Evolutionary conservation across 2,113 vertebrate species (phyloP).

Genomic region (Platysteira castanea): DNA sequence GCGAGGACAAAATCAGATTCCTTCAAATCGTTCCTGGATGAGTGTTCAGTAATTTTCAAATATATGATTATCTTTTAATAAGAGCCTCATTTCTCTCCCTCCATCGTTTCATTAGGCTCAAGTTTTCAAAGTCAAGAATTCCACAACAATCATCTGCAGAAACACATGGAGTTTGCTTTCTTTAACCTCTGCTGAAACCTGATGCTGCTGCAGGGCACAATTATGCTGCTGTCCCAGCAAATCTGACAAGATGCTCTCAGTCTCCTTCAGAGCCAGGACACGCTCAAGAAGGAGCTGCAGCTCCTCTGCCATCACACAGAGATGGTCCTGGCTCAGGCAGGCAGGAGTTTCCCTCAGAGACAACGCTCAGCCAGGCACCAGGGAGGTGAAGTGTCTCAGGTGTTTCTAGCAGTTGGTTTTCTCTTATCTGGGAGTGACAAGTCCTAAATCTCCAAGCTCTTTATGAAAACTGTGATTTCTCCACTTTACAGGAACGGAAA

Average conservation of each 20-base stretch:
- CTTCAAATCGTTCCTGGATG: not conserved
- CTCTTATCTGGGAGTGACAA: not conserved
- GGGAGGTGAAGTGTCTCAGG: not conserved
- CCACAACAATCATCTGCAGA: not conserved
- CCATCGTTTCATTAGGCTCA: not conserved
- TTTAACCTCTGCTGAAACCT: not conserved
- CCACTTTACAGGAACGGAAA: not conserved
- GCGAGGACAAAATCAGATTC: not conserved
- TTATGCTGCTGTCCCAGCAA: not conserved
- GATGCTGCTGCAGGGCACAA: not conserved
- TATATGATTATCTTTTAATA: not conserved
- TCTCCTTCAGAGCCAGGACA: not conserved
- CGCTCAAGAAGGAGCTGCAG: not conserved
- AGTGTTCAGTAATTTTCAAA: not conserved
- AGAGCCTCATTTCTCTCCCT: not conserved
- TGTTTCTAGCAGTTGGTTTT: not conserved
- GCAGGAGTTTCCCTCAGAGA: not conserved
- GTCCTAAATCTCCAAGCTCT: not conserved
- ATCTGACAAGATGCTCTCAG: not conserved
- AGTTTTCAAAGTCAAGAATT: not conserved
- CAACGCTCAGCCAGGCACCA: not conserved
- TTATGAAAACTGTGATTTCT: not conserved
- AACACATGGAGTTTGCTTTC: not conserved
- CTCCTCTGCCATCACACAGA: not conserved
- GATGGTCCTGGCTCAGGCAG: not conserved